These are phyloP conservation scores for Perognathus longimembris DNA, from an alignment of 2,113 vertebrate species.

Conservation along the genomic window DNA sequence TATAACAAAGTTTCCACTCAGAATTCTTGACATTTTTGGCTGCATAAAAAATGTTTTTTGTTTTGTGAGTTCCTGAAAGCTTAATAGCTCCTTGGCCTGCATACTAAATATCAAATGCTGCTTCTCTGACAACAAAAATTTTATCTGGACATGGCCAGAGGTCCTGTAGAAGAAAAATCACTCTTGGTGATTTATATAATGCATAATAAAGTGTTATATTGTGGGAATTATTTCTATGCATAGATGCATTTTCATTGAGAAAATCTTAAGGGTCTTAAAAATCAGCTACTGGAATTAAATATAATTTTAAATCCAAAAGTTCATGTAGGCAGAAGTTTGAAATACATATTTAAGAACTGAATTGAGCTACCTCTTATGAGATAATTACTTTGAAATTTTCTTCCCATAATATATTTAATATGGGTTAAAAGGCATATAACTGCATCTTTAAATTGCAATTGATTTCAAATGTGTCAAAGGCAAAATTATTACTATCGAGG, in stretches of 20 bases:
- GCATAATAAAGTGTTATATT: background rate
- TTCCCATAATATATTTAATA: background rate
- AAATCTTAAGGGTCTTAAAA: background rate
- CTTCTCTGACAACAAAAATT: background rate
- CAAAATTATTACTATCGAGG: conserved; percentile 20
- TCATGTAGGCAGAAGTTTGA: background rate
- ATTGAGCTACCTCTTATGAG: background rate
- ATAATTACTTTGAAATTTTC: conserved; percentile 37
- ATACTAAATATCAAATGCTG: accelerated
- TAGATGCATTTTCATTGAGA: background rate
- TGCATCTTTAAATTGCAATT: background rate
- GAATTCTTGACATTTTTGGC: background rate
- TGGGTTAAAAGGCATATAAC: background rate
- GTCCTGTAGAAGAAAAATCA: background rate
- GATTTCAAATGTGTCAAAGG: conserved; percentile 43
- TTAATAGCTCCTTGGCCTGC: background rate
- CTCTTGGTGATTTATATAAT: background rate
- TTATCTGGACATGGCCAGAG: background rate
- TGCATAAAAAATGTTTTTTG: background rate
- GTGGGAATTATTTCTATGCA: background rate
- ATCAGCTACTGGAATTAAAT: conserved; percentile 14
- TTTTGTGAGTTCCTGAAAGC: background rate
- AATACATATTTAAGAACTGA: conserved; percentile 2
- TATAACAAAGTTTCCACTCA: background rate
- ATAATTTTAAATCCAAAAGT: background rate